Evolutionary conservation across 2,113 vertebrate species (phyloP), one percentile per base, ranked within the genome.

Genomic region (Pardalotus punctatus): DNA sequence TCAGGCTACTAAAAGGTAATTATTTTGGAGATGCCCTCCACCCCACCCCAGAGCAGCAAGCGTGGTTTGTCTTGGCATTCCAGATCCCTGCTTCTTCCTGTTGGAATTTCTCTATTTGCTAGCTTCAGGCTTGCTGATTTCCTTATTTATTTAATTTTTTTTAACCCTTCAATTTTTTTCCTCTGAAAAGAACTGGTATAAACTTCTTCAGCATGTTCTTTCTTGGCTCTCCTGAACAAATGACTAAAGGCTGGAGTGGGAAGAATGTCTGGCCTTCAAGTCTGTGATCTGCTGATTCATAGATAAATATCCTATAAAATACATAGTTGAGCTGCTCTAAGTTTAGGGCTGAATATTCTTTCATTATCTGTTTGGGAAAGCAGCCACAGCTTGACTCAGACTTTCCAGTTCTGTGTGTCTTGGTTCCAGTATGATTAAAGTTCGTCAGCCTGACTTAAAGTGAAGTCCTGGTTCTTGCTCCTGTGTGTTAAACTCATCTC

Each of bases 201-300:
- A 90, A 50, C 36, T 60, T 35, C 51, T 86, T 78, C 31, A 61
- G 35, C 1, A 0, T 69, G 48, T 85, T 85, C 21, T 40, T 81
- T 76, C 57, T 88, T 88, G 86, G 91, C 81, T 91, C 36, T 87
- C 40, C 83, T 81, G 74, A 45, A 85, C 1, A 9, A 69, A 56
- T 92, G 84, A 93, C 74, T 93, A 77, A 87, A 91, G 60, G 86
- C 74, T 80, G 73, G 64, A 88, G 90, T 87, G 92, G 81, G 91
- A 88, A 97, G 93, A 86, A 81, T 86, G 96, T 94, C 88, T 94
- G 94, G 84, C 73, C 87, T 95, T 81, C 38, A 40, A 72, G 81
- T 67, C 91, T 95, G 48, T 84, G 91, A 88, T 94, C 90, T 93
- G 94, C 91, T 94, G 94, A 91, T 94, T 94, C 96, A 96, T 57